These are phyloP conservation scores for Choristoneura fumiferana DNA, from an alignment of 1,140 invertebrate genomes.

Conservation along the genomic window DNA sequence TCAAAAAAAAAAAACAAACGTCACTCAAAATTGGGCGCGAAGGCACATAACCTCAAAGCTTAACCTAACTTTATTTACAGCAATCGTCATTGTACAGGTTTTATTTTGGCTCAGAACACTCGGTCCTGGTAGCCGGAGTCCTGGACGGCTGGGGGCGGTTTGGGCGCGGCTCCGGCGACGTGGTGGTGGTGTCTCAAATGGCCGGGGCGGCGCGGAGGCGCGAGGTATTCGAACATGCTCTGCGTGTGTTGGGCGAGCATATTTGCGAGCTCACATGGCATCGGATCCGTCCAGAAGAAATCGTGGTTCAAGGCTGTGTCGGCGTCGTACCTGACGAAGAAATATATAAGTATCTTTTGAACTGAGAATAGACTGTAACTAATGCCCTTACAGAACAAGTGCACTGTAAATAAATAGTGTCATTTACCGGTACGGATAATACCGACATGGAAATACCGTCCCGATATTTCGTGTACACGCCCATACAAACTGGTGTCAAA, in stretches of 20 bases:
- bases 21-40: too few relatives aligned
- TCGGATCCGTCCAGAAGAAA: conserved; percentile 98
- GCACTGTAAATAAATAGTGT: too few relatives aligned
- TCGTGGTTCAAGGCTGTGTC: conserved; percentile 97
- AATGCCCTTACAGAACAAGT: too few relatives aligned
- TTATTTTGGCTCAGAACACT: conserved; percentile 85
- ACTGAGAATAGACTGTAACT: too few relatives aligned
- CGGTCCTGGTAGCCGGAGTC: conserved; percentile 88
- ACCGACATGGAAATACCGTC: too few relatives aligned
- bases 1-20: too few relatives aligned
- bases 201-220: conserved; percentile 86
- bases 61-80: too few relatives aligned
- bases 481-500: too few relatives aligned
- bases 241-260: conserved; percentile 96
- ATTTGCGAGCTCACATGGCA: conserved; percentile 94
- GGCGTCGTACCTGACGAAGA: conserved; percentile 83
- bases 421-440: too few relatives aligned
- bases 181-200: conserved; percentile 86
- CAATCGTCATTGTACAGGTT: too few relatives aligned
- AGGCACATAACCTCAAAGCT: too few relatives aligned
- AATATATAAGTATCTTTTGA: conserved; percentile 9
- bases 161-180: conserved; percentile 77
- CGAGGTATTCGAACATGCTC: conserved; percentile 98
- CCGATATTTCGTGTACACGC: too few relatives aligned
- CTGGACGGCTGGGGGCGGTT: conserved; percentile 75